Base-by-base conservation (phyloP, 2,797 vertebrate genomes). In the Rhinoraja longicauda region DNA sequence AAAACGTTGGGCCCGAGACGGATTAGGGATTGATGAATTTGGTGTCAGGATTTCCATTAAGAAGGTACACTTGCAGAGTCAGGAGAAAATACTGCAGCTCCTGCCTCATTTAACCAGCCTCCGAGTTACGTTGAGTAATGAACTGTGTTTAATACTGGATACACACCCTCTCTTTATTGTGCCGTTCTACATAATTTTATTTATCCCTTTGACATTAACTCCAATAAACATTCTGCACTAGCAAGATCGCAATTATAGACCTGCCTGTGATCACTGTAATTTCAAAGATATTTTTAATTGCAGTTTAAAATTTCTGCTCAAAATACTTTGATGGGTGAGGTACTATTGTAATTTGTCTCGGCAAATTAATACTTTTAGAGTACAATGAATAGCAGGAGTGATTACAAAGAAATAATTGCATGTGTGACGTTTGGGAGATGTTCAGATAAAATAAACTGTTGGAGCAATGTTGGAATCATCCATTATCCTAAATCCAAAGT, bases 351-450 rank as follows among this genome's bases (percentile, higher is more conserved):
- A 64, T 88, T 64, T 1, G 53, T 72, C 90, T 8, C 24, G 29
- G 67, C 12, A 92, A 92, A 57, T 75, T 75, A 57, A 73, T 75
- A 57, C 24, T 45, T 92, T 75, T n/a, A 26, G 26, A 53, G 15
- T 73, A 26, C 72, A 53, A n/a, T 53, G 70, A 92, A 92, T 73
- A 92, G 26, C 39, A 57, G 39, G 70, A 75, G 70, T 92, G 90
- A 72, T 92, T 57, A 57, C 39, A 92, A 92, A 19, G 12, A 75
- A 75, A 57, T 75, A 92, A 57, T 73, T 73, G 39, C 70, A 72
- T 73, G 39, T 15, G 45, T 92, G 59, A 2, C 5, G 57, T 0
- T 29, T 12, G 26, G 57, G 59, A 59, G n/a, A 17, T 62, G 17
- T 67, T 88, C n/a, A 24, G 84, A 62, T 88, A 36, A 36, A 36